Conservation (phyloP, 2,797 vertebrate species). For the Onychomys torridus region DNA sequence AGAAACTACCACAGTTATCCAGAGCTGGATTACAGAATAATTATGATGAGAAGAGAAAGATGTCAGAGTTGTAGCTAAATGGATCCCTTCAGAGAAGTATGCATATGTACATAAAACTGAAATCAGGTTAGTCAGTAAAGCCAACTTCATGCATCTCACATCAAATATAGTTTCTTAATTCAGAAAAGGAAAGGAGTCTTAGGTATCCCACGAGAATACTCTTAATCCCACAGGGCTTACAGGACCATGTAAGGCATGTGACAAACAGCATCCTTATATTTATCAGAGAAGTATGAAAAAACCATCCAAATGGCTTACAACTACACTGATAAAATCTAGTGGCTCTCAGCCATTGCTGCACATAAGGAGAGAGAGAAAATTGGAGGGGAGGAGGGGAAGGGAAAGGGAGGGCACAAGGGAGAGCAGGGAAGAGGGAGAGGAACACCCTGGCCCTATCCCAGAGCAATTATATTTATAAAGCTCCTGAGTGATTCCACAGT, state of each 20-base stretch:
- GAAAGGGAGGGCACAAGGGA: no score
- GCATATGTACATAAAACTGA: background rate
- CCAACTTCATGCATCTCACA: background rate
- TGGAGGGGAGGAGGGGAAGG: rapidly evolving
- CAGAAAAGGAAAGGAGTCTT: background rate
- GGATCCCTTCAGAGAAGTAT: background rate
- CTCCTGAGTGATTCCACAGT: background rate
- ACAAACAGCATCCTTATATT: background rate
- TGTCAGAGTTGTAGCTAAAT: background rate
- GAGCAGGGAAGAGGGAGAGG: background rate
- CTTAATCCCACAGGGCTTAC: background rate
- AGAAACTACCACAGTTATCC: background rate
- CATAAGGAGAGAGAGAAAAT: background rate
- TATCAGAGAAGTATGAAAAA: background rate
- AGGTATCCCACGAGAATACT: background rate
- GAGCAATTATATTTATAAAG: background rate
- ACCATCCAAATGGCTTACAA: background rate
- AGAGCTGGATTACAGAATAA: background rate
- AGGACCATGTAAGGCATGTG: background rate
- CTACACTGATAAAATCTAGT: background rate
- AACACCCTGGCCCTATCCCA: background rate
- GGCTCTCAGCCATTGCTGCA: background rate
- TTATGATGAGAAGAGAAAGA: background rate
- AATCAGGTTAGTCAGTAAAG: slow-evolving; percentile 31
- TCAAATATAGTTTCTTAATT: background rate